Base-by-base conservation (phyloP, 2,113 vertebrate genomes). In the Ceyx melanurus region DNA sequence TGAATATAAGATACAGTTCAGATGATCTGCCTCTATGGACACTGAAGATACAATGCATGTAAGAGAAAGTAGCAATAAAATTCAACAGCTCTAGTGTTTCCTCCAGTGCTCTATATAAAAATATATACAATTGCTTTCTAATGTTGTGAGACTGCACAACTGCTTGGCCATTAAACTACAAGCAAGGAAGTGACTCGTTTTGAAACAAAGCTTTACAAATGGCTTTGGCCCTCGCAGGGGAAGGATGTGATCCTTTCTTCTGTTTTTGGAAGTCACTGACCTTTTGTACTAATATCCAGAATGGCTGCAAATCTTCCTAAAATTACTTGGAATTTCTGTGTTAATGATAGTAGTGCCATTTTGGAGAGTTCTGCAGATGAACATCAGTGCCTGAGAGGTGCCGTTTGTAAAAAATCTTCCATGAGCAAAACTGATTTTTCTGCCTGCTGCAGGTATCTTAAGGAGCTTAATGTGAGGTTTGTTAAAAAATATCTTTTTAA, bases 161-260 rank as follows among this genome's bases (percentile, higher is more conserved):
- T 89, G 42, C 37, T 89, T 78, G 51, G 72, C 45, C n/a, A 45
- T 89, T 85, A 90, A 58, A 85, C 62, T 42, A 21, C 53, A 79
- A 91, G 75, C 43, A 86, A 88, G 64, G 91, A 90, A 93, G 77
- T 15, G 16, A 83, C 51, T 68, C 26, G 33, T 31, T 70, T 53
- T 86, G 65, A 71, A 94, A 78, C 50, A 89, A 82, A 86, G 72
- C 28, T 46, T 80, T 82, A 20, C 62, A 72, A 53, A 88, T 68
- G 54, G 3, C 65, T 90, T 74, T 88, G 91, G 75, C 65, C 20
- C 31, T 80, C 91, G 22, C 58, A 76, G 40, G 73, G 75, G 73
- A 88, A 92, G 82, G 72, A 86, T 95, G 60, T 92, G 74, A 66
- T 84, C 58, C 60, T n/a, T 58, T 76, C 33, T 90, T 91, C 61